Conservation (phyloP, 1,140 invertebrate species). For the Ylistrum balloti region DNA sequence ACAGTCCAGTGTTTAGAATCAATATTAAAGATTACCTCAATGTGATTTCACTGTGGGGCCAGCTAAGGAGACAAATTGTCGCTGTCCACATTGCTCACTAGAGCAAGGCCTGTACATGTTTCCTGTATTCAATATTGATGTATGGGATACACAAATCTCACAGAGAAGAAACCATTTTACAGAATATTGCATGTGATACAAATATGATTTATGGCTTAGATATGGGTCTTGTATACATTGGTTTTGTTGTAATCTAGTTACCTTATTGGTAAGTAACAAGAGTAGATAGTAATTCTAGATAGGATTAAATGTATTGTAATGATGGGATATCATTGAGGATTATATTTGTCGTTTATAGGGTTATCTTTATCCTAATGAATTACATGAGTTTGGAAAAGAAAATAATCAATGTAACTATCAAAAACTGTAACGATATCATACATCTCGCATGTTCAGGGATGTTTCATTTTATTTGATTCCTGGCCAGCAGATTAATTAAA, state of each 20-base stretch:
- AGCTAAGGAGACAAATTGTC: neutral
- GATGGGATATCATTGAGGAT: neutral
- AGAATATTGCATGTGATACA: neutral
- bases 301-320: neutral
- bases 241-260: constrained; percentile 8
- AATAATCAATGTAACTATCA: too few species aligned
- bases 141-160: neutral
- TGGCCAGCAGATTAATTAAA: neutral
- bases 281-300: neutral
- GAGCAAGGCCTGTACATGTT: neutral
- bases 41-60: neutral
- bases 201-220: neutral
- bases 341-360: neutral
- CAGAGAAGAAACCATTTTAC: neutral
- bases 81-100: neutral
- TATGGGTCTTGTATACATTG: neutral
- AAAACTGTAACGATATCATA: too few species aligned
- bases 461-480: neutral
- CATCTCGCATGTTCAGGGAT: too few species aligned
- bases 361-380: neutral
- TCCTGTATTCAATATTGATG: neutral
- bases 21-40: neutral
- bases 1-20: constrained; percentile 1
- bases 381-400: too few species aligned
- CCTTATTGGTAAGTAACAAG: neutral